Evolutionary conservation across 2,797 vertebrate genomes (phyloP), one percentile per base, ranked within the genome.

Genomic region (Cyclura pinguis): DNA sequence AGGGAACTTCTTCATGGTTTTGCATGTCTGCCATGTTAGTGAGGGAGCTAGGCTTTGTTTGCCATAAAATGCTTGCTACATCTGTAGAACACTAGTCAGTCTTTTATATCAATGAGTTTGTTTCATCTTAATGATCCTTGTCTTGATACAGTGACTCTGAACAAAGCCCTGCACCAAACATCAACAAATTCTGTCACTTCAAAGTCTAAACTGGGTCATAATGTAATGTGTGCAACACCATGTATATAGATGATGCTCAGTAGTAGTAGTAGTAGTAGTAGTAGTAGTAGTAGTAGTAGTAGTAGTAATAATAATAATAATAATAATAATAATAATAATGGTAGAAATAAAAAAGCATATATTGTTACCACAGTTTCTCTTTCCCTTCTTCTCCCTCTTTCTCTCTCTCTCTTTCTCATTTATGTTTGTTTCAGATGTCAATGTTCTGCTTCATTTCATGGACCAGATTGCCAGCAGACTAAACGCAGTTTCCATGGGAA

Each of bases 401-500:
- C 27, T 24, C 22, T 78, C 35, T 90, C 9, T 2, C 32, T 91
- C 86, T 24, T 7, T 55, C 35, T 81, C 35, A 14, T 90, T 62
- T 76, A 14, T 47, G 24, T 85, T 24, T 95, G 67, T 88, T 92
- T 95, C 92, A 98, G 98, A 96, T 98, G 98, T 96, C 97, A 97
- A 77, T 98, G 98, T 94, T 97, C 97, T 16, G 92, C 97, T 88
- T 97, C 97, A 6, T 98, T 97, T 52, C 97, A 98, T n/a, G 98
- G 98, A 78, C 97, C 98, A 1, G 97, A 98, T 84, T 98, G 98
- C 97, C 98, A 98, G 96, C 98, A 98, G 95, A 98, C 98, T 90
- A 98, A 98, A 94, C 98, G 97, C 96, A 98, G 97, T 97, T 98
- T 98, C 98, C 97, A 97, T 88, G 97, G 98, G 94, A 97, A 98